Base-by-base conservation (phyloP, 1,140 invertebrate species). In the Solenopsis invicta region DNA sequence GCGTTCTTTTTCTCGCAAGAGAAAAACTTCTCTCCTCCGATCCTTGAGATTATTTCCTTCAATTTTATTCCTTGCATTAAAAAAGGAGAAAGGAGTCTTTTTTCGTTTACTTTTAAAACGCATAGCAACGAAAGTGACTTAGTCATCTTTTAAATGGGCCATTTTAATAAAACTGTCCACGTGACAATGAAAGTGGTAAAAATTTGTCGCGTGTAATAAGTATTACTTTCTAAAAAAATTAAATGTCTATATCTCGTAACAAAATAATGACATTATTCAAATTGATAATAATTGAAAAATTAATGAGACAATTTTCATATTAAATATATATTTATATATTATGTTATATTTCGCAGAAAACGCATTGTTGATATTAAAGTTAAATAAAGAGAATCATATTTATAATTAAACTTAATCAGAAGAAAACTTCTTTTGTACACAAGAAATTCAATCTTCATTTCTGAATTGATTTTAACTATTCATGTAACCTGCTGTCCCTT, bases 381-480 rank as follows among this genome's bases (percentile, higher is more conserved):
- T 29, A 62, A 61, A 50, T 24, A 18, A 6, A 45, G 5, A 45
- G 10, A 34, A 61, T 21, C 12, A 72, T 82, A 82, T 80, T 80
- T 67, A 80, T 56, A 81, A 41, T 71, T 24, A 81, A 82, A 72
- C 34, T 71, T 34, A 72, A 48, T 72, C 18, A 81, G 18, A 56
- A 56, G 16, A 8, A 16, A 54, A 52, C 48, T 18, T 24, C 8
- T 34, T 18, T 61, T 18, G 6, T 61, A 34, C 18, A n/a, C 10
- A 13, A 48, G 18, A 82, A 82, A 72, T 82, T 74, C 24, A 82
- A 61, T 82, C 41, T 61, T 24, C 21, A 61, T 10, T 48, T 74
- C 61, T 80, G 29, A 67, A 66, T 61, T 59, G 41, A 61, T 72
- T 82, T 82, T 82, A 82, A 82, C 12, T 82, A 74, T 82, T 74